Evolutionary conservation across 2,797 vertebrate species (phyloP).

Genomic region (Mormyrus proboscirostris): DNA sequence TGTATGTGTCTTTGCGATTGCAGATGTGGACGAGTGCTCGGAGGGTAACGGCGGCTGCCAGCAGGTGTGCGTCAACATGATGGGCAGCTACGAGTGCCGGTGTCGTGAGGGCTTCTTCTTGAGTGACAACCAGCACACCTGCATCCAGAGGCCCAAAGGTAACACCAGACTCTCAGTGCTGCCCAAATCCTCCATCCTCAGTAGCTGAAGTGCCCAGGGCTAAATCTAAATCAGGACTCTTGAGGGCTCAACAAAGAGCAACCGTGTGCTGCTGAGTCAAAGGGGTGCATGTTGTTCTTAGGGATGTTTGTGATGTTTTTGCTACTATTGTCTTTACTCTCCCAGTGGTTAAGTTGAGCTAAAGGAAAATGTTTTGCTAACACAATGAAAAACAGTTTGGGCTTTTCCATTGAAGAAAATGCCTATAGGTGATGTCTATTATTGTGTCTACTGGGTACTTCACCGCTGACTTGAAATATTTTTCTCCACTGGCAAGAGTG

Average conservation of each 20-base stretch:
- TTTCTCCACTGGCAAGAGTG: background rate
- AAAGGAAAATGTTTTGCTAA: background rate
- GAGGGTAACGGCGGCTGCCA: constrained; percentile 71
- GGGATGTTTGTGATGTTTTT: background rate
- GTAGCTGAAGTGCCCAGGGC: background rate
- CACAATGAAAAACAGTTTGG: background rate
- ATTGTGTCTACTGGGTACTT: background rate
- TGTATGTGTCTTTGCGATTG: background rate
- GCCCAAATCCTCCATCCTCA: background rate
- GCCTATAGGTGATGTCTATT: background rate
- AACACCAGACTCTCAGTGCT: background rate
- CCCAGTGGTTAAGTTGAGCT: background rate
- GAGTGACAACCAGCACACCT: constrained; percentile 75
- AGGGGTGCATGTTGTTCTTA: background rate
- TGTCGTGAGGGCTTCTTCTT: constrained; percentile 73
- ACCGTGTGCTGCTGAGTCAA: background rate
- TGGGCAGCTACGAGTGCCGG: constrained; percentile 70
- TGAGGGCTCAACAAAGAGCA: background rate
- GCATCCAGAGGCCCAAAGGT: constrained; percentile 68
- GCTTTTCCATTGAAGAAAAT: background rate
- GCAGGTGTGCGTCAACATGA: constrained; percentile 73
- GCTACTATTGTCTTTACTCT: background rate
- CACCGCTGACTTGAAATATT: background rate
- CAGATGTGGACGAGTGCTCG: constrained; percentile 70
- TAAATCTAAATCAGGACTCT: background rate